Evolutionary conservation across 2,888 invertebrate genomes (phyloP).

Genomic region (Lydus trimaculatus): DNA sequence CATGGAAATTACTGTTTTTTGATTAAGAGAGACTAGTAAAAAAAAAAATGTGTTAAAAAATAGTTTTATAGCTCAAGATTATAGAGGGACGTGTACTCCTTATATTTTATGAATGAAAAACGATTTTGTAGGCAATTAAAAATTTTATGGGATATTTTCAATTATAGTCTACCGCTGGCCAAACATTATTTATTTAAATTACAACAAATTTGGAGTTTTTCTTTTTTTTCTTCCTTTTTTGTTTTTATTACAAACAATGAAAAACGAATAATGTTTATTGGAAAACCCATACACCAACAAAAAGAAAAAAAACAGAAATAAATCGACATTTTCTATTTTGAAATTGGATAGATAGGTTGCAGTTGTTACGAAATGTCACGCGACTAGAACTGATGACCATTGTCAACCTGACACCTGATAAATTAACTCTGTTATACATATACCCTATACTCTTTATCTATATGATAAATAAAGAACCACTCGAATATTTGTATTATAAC

Average conservation of each 20-base stretch:
- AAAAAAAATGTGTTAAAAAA: neutral
- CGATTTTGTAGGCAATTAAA: conserved; percentile 3
- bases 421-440: conserved; percentile 43
- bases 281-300: no score
- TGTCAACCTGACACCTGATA: conserved; percentile 54
- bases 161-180: neutral
- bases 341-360: conserved; percentile 27
- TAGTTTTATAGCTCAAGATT: neutral
- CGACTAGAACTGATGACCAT: conserved; percentile 51
- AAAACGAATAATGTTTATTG: no score
- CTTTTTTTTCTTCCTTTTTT: neutral
- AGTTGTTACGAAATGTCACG: conserved; percentile 46
- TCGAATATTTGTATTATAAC: conserved; percentile 11
- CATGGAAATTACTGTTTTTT: neutral
- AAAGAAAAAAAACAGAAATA: no score
- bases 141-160: conserved; percentile 1
- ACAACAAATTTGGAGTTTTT: neutral
- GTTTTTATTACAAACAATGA: no score
- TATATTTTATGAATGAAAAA: neutral
- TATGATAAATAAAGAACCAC: conserved; percentile 10
- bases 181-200: neutral
- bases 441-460: conserved; percentile 1
- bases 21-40: neutral
- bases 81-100: neutral
- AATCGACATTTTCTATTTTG: no score